A percentile compares a stretch with the other conserved stretches of the same genome.
These are phyloP conservation scores for Tarsius wallacei DNA, from an alignment of 2,797 vertebrate genomes.

Conservation along the genomic window DNA sequence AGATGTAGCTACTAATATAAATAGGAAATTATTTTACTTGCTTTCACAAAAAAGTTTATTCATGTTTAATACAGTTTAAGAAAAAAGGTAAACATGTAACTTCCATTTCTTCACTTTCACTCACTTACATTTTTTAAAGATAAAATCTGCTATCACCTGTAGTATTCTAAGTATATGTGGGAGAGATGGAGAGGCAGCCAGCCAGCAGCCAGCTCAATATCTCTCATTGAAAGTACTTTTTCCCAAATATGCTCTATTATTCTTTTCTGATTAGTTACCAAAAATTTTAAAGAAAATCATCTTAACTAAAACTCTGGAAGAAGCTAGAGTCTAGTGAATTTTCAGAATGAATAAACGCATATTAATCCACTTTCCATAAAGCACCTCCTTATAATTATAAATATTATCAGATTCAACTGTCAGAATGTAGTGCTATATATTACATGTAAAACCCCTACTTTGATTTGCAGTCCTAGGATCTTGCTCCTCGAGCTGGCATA, in stretches of 20 bases:
- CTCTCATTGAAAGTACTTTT: slow-evolving; percentile 54
- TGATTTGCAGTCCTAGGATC: slow-evolving; percentile 26
- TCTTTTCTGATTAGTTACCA: slow-evolving; percentile 71
- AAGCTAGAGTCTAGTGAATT: slow-evolving; percentile 67
- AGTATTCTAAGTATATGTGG: background rate
- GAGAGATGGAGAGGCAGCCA: background rate
- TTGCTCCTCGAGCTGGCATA: slow-evolving; percentile 60
- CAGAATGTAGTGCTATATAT: slow-evolving; percentile 56
- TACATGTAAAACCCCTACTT: background rate
- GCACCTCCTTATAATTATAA: slow-evolving; percentile 36
- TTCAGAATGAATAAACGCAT: slow-evolving; percentile 71
- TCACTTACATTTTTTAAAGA: slow-evolving; percentile 66
- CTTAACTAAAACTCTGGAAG: slow-evolving; percentile 56
- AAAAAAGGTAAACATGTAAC: slow-evolving; percentile 64
- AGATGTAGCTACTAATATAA: slow-evolving; percentile 76
- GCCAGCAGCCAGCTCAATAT: slow-evolving; percentile 8
- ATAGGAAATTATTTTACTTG: slow-evolving; percentile 73
- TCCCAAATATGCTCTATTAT: slow-evolving; percentile 59
- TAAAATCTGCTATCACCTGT: slow-evolving; percentile 61
- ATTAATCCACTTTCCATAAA: slow-evolving; percentile 71
- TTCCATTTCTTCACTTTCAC: slow-evolving; percentile 22
- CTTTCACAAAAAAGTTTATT: slow-evolving; percentile 67
- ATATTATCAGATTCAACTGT: slow-evolving; percentile 24
- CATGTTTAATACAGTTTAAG: slow-evolving; percentile 27
- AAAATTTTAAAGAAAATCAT: slow-evolving; percentile 77